Conservation (phyloP, 2,113 vertebrate genomes). For the Mionectes macconnelli region DNA sequence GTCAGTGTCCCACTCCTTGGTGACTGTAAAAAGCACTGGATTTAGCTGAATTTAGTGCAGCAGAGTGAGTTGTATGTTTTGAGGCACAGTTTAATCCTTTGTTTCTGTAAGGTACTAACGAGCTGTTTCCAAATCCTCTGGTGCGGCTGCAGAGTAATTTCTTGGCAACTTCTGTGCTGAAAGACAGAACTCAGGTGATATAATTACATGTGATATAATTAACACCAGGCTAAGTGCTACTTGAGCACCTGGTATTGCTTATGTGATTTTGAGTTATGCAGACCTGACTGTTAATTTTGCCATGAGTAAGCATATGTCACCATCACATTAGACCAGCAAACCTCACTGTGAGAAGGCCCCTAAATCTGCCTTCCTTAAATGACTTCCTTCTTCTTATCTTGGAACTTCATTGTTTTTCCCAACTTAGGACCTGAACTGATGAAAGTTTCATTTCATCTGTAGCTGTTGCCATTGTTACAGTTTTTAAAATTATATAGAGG, state of each 20-base stretch:
- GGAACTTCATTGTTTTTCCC: not conserved
- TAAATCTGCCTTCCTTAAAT: not conserved
- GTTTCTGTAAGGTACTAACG: conserved; percentile 21
- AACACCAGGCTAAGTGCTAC: conserved; percentile 28
- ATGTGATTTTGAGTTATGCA: not conserved
- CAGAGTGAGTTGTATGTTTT: not conserved
- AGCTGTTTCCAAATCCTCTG: conserved; percentile 15
- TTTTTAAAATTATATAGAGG: not conserved
- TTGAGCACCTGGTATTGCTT: conserved; percentile 21
- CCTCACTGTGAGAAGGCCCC: not conserved
- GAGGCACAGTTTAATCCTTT: conserved; percentile 10
- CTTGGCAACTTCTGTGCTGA: not conserved
- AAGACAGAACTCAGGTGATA: not conserved
- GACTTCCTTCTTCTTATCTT: not conserved
- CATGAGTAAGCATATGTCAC: not conserved
- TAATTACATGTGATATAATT: not conserved
- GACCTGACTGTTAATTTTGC: not conserved
- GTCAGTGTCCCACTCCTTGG: not conserved
- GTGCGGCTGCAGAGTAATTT: not conserved
- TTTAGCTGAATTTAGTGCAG: not conserved
- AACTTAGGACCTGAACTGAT: not conserved
- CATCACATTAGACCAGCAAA: not conserved
- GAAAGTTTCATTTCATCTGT: not conserved
- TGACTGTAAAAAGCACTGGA: not conserved
- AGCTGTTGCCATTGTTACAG: not conserved